Base-by-base conservation (phyloP, 2,113 vertebrate genomes). In the Hemiprocne comata region DNA sequence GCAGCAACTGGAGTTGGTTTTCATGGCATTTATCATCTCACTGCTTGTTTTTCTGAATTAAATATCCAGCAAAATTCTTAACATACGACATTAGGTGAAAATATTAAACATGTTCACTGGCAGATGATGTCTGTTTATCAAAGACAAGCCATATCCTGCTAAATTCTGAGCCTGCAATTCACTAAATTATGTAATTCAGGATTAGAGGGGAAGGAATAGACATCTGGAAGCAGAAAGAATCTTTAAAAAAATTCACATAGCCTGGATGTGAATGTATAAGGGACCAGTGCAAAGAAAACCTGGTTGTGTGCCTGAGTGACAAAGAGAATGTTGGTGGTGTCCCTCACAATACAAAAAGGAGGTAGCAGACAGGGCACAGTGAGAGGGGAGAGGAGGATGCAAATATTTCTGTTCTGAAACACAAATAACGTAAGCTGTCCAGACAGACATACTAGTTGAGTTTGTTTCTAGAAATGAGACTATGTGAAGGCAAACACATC, bases 11-110 rank as follows among this genome's bases (percentile, higher is more conserved):
- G 79, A 87, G 76, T 8, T 87, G 53, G 29, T 90, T 88, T 81
- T 44, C 54, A 26, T 3, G 5, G 65, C 55, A 69, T 94, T 93
- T 96, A 71, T 93, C 75, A 89, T 69, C 80, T 72, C 73, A 36
- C 21, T 78, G 53, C 76, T 94, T 94, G 89, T 72, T 93, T 84
- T 75, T 58, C 86, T 89, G 69, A 77, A 78, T 26, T 54, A 83
- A 44, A 88, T 84, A 67, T 71, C 53, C 57, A 65, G 64, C 11
- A 20, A 62, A 46, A 66, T 38, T 89, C 69, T 79, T 90, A 95
- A 91, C 64, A 34, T 85, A 42, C 67, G 71, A 19, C 29, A 89
- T 36, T 76, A 91, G 54, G 67, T 80, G 86, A 65, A 84, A 95
- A 89, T 79, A 81, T 73, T 75, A 88, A 93, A 84, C 25, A 73